A percentile compares a stretch with the other conserved stretches of the same genome.
Conservation (phyloP, 2,113 vertebrate species). For the Serinus canaria region DNA sequence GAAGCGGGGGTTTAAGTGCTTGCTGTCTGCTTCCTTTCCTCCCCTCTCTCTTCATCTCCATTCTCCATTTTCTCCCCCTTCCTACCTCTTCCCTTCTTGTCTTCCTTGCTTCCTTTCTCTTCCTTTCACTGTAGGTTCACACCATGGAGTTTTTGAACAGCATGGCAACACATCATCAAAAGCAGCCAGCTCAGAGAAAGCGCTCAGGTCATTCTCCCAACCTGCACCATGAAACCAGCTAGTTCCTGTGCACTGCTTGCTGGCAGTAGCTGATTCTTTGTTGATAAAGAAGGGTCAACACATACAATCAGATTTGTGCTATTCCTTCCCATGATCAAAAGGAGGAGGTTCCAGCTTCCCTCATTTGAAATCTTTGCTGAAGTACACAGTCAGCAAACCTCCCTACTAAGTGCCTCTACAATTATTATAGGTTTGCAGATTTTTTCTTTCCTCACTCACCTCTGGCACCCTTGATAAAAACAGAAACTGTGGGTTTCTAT, state of each 20-base stretch:
- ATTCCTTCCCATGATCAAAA: constrained; percentile 61
- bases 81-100: background rate
- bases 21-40: background rate
- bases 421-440: background rate
- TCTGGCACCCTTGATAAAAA: constrained; percentile 20
- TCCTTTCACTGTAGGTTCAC: background rate
- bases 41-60: background rate
- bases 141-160: background rate
- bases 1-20: background rate
- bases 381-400: constrained; percentile 58
- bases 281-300: constrained; percentile 66
- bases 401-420: background rate
- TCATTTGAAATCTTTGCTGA: constrained; percentile 60
- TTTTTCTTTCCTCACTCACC: constrained; percentile 1
- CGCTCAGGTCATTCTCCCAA: background rate
- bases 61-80: background rate
- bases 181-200: background rate
- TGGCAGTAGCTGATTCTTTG: constrained; percentile 62
- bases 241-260: constrained; percentile 23
- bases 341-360: background rate
- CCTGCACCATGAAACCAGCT: background rate
- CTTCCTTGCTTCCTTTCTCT: background rate
- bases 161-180: background rate
- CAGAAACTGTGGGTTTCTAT: constrained; percentile 21
- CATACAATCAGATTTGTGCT: constrained; percentile 66